Base-by-base conservation (phyloP, 2,113 vertebrate species). In the Salvelinus alpinus region DNA sequence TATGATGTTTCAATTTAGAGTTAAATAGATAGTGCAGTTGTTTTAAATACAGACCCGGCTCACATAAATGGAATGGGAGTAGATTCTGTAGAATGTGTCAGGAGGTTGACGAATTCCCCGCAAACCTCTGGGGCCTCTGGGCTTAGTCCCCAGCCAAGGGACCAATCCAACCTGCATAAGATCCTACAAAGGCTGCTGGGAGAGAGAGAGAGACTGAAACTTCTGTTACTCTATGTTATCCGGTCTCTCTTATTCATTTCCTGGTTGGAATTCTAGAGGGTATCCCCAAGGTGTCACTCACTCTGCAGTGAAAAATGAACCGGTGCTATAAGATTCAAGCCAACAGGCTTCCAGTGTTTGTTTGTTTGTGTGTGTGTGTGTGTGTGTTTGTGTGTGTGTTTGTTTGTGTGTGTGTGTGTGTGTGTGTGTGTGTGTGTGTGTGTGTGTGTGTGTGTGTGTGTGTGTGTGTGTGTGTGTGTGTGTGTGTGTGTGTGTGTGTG, bases 151-250 rank as follows among this genome's bases (percentile, higher is more conserved):
- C 34, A 16, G 47, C 25, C 76, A 16, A 12, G 64, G 76, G 69
- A 72, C 44, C 27, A 47, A 47, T 75, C 57, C 2, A 34, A 9
- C 5, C 73, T 54, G 24, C 70, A 59, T 76, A n/a, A 82, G 73
- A 75, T 76, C 0, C 4, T 59, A 70, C 70, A 68, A 14, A 11
- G 18, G 20, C 31, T 67, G 3, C 7, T 13, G 9, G 12, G 27
- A 66, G 13, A 67, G 67, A 5, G 64, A 20, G 18, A 0, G 67
- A 5, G 64, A n/a, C 25, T 0, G 72, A 51, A 14, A 9, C 22
- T 13, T 27, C 59, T 16, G 22, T 72, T 31, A 7, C 11, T n/a
- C 27, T 59, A 14, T 27, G 59, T 60, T 64, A 44, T 69, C 27
- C 27, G n/a, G 64, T 59, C 70, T 51, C 57, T 34, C 54, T 11